Evolutionary conservation across 2,797 vertebrate species (phyloP).

Genomic region (Peromyscus melanophrys): DNA sequence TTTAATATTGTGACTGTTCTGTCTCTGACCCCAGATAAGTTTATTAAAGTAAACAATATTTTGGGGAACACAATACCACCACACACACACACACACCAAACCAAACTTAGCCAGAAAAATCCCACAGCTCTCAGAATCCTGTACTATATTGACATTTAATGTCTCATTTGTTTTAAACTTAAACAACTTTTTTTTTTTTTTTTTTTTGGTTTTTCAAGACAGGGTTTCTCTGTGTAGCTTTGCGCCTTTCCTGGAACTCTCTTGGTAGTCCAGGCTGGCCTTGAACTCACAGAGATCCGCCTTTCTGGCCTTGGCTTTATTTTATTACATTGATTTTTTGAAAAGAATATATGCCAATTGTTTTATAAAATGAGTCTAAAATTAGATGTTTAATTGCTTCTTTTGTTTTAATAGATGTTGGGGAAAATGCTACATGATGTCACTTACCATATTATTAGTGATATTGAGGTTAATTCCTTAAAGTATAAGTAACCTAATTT

Average conservation of each 20-base stretch:
- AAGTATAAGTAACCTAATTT: background rate
- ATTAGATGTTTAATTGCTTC: constrained; percentile 43
- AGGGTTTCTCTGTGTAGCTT: too few relatives aligned
- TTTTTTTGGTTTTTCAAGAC: background rate
- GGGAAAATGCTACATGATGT: background rate
- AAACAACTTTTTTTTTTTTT: background rate
- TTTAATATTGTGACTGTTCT: too few relatives aligned
- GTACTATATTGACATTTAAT: background rate
- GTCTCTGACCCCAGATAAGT: too few relatives aligned
- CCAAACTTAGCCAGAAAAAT: background rate
- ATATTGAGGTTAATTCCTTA: constrained; percentile 22
- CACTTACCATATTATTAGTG: background rate
- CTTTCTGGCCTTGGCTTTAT: background rate
- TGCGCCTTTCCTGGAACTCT: too few relatives aligned
- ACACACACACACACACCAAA: too few relatives aligned
- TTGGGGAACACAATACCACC: too few relatives aligned
- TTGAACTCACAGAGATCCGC: too few relatives aligned
- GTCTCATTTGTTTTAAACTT: constrained; percentile 38
- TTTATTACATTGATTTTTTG: background rate
- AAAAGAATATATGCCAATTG: background rate
- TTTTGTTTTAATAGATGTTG: background rate
- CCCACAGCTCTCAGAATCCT: background rate
- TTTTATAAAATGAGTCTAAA: constrained; percentile 2
- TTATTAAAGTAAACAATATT: too few relatives aligned
- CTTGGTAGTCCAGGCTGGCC: too few relatives aligned